Base-by-base conservation (phyloP, 1,140 invertebrate species). In the Zaprionus inermis region DNA sequence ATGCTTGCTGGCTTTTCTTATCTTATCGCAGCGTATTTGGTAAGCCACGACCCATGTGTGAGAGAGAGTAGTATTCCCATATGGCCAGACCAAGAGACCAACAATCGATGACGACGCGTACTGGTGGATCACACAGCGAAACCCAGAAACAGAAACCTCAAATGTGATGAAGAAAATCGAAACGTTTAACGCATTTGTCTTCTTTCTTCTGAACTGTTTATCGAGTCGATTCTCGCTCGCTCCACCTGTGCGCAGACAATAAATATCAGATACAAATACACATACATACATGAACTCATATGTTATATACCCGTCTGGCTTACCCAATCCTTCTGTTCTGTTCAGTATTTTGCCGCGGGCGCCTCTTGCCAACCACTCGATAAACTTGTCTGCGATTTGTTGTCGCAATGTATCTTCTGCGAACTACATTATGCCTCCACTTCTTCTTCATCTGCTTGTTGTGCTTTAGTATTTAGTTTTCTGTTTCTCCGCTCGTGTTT, bases 11-110 rank as follows among this genome's bases (percentile, higher is more conserved):
- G 59, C 55, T 55, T 59, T 54, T 61, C 55, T 74, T 77, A 77
- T 77, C 75, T 77, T 77, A 77, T 77, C 71, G 14, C 24, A 38
- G 36, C 16, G 34, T 61, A 41, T 64, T 68, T 57, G 72, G 38
- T 69, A 64, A 64, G 66, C 58, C 34, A 41, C 20, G 16, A 49
- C 64, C 64, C 38, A 61, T 58, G n/a, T 63, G 30, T 22, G 28
- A 24, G n/a, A 12, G 36, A 38, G n/a, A 49, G 11, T n/a, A n/a
- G n/a, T n/a, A n/a, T n/a, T n/a, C 32, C 54, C 59, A 72, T 72
- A 59, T 72, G 57, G 44, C 9, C 22, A 46, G n/a, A n/a, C n/a
- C n/a, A n/a, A 22, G 11, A n/a, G n/a, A n/a, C n/a, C 16, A 14
- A 41, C 12, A 41, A 38, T 20, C 38, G 46, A 61, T 60, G 58